phyloP scores from a whole-genome alignment of 2,888 invertebrate species.

The Tipula confusa region DNA sequence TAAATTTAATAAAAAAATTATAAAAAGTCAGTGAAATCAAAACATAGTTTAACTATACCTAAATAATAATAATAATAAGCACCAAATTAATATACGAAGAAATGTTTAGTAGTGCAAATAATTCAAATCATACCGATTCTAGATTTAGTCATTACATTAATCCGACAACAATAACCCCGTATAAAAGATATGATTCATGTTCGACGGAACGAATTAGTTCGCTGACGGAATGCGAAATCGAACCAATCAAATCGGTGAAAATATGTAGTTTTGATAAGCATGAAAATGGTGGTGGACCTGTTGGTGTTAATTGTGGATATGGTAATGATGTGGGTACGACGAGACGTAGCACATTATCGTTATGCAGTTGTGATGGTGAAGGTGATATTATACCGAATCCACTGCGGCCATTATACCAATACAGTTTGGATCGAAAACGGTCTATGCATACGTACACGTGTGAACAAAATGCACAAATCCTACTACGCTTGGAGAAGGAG shows the following conservation, averaged over 20 bases:
- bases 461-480: slow-evolving; percentile 52
- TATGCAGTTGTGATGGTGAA: slow-evolving; percentile 49
- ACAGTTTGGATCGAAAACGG: slow-evolving; percentile 51
- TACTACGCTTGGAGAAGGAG: slow-evolving; percentile 50
- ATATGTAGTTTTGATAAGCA: background rate
- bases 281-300: background rate
- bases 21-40: background rate
- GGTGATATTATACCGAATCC: slow-evolving; percentile 48
- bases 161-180: background rate
- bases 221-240: background rate
- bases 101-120: slow-evolving; percentile 25
- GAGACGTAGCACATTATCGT: slow-evolving; percentile 47
- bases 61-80: too few species aligned
- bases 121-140: background rate
- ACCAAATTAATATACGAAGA: background rate
- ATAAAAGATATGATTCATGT: background rate
- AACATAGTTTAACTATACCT: background rate
- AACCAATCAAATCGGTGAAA: background rate
- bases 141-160: background rate
- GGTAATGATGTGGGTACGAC: background rate
- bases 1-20: too few species aligned
- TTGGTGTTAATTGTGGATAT: too few species aligned
- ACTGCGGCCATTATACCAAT: slow-evolving; percentile 49
- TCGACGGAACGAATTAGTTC: slow-evolving; percentile 3
- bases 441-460: slow-evolving; percentile 52